phyloP scores from a whole-genome alignment of 1,140 invertebrate genomes.

The Latrodectus geometricus region DNA sequence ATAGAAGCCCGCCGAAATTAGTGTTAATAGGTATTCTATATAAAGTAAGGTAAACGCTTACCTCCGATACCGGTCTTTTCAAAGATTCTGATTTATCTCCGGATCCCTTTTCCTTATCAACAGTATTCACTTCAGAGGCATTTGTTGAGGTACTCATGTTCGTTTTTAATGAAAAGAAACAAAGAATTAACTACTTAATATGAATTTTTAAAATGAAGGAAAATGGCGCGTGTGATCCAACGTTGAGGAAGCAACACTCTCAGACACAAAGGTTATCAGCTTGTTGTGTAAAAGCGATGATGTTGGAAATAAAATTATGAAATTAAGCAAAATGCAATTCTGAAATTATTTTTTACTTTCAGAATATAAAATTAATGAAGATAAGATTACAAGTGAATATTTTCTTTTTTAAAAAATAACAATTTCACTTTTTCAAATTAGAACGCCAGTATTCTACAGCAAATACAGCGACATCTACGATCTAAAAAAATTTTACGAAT shows the following conservation, averaged over 20 bases:
- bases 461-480: slow-evolving; percentile 18
- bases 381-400: background rate
- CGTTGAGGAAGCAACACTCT: slow-evolving; percentile 57
- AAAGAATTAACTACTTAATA: slow-evolving; percentile 40
- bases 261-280: slow-evolving; percentile 51
- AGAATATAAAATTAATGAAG: too few relatives aligned
- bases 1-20: slow-evolving; percentile 39
- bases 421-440: slow-evolving; percentile 7
- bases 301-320: slow-evolving; percentile 11
- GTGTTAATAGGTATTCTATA: slow-evolving; percentile 8
- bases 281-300: slow-evolving; percentile 15
- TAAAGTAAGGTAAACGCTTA: slow-evolving; percentile 13
- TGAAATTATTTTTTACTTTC: background rate
- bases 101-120: slow-evolving; percentile 52
- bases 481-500: too few relatives aligned
- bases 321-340: background rate
- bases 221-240: slow-evolving; percentile 58
- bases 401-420: slow-evolving; percentile 4
- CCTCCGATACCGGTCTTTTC: slow-evolving; percentile 53
- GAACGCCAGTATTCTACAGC: background rate
- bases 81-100: slow-evolving; percentile 54
- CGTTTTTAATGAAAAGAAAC: slow-evolving; percentile 46
- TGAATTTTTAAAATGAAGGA: slow-evolving; percentile 42
- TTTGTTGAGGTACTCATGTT: slow-evolving; percentile 49
- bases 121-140: slow-evolving; percentile 38